Base-by-base conservation (phyloP, 2,113 vertebrate genomes). In the Mola mola region DNA sequence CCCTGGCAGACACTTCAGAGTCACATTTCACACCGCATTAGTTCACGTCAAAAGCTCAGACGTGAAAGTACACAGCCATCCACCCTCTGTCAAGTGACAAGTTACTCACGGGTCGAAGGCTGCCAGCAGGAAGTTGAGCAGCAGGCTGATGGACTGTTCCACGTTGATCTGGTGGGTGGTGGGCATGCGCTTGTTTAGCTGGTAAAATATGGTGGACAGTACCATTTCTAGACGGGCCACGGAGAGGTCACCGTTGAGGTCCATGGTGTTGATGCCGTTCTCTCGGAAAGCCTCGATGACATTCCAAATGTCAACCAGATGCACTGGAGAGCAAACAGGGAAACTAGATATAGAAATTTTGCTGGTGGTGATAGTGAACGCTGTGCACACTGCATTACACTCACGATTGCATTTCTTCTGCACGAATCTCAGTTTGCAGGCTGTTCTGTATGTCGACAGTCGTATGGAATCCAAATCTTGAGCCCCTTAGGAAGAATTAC, bases 341-440 rank as follows among this genome's bases (percentile, higher is more conserved):
- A 22, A 29, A 20, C 4, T 52, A 34, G 5, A 1, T 20, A 8
- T 19, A 1, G 13, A 22, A 4, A 21, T 22, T 8, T 8, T 0
- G 1, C 9, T 4, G 6, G 9, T 2, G 15, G 24, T 13, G 2
- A 8, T 24, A 21, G 1, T 2, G 10, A 20, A 11, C 5, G 29
- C 64, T 3, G 6, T 16, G 0, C 11, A 13, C 1, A n/a, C n/a
- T 13, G 20, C 4, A 3, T 51, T 8, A 16, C 90, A 96, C 96
- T 96, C 85, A 99, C 97, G 80, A 44, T 96, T 98, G 89, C 97
- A 99, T 91, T 96, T 98, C 93, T 98, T 98, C 91, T 99, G 97
- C 67, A 99, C 94, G 81, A 99, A 99, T 91, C 96, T 83, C 61
- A 99, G 94, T 87, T 99, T 99, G 91, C 97, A 98, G 6, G 97